These are phyloP conservation scores for Heloderma charlesbogerti DNA, from an alignment of 2,113 vertebrate species.

Conservation along the genomic window DNA sequence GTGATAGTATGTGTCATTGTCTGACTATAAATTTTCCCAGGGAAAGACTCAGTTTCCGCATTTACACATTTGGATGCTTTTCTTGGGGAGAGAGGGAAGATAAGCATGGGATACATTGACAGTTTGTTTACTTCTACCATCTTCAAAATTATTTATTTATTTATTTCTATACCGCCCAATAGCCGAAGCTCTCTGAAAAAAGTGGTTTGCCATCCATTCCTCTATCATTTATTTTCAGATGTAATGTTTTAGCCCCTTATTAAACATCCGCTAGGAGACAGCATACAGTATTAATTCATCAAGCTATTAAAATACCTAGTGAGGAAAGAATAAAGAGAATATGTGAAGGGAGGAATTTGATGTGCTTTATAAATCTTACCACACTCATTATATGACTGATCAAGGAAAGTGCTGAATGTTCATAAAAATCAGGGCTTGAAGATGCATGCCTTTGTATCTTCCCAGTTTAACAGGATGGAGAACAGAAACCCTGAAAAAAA, in stretches of 20 bases:
- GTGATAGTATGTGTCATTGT: neutral
- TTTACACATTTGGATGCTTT: neutral
- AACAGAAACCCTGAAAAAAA: neutral
- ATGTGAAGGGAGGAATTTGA: neutral
- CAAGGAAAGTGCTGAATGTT: neutral
- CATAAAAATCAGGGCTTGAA: neutral
- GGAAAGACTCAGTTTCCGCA: neutral
- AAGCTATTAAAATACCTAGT: conserved; percentile 19
- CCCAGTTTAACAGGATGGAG: neutral
- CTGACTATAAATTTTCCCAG: neutral
- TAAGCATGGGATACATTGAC: neutral
- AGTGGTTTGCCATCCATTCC: neutral
- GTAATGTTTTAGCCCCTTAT: conserved; percentile 13
- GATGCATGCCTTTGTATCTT: neutral
- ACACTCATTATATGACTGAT: neutral
- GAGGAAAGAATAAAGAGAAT: conserved; percentile 21
- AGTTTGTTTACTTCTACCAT: neutral
- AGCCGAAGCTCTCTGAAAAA: too few species aligned
- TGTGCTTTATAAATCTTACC: conserved; percentile 2
- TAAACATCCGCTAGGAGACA: neutral
- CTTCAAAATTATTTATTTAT: too few species aligned
- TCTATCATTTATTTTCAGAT: neutral
- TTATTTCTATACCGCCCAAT: too few species aligned
- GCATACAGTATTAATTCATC: conserved; percentile 25
- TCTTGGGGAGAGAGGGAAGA: neutral